Percentiles rank a stretch among this genome's conserved stretches.
Conservation (phyloP, 2,888 invertebrate genomes). For the Hybos culiciformis region DNA sequence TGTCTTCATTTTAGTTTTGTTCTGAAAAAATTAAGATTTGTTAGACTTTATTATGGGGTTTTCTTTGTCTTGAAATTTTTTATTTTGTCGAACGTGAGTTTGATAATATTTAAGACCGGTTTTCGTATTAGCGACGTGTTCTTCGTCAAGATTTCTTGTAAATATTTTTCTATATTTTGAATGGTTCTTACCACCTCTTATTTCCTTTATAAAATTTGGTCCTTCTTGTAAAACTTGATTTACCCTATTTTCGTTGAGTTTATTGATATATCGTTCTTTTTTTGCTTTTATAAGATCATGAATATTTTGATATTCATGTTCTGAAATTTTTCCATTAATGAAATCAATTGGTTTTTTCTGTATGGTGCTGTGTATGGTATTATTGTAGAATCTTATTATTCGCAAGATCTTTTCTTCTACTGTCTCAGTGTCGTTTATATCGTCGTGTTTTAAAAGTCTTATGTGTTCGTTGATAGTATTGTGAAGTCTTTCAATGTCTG, state of each 20-base stretch:
- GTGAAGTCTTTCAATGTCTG: background rate
- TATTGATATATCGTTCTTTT: constrained; percentile 9
- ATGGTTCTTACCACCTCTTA: constrained; percentile 14
- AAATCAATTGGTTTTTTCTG: constrained; percentile 15
- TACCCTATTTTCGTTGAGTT: constrained; percentile 10
- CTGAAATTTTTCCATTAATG: constrained; percentile 11
- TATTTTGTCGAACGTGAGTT: constrained; percentile 12
- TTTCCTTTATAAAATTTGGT: constrained; percentile 3
- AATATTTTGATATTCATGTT: constrained; percentile 11
- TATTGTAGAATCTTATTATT: constrained; percentile 16
- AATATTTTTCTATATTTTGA: constrained; percentile 13
- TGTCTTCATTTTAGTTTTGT: too few relatives aligned
- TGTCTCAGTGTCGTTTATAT: background rate
- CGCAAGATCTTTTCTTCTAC: constrained; percentile 10
- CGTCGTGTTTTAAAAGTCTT: background rate
- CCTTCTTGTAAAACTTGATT: background rate
- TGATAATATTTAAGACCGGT: constrained; percentile 14
- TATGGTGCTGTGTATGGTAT: constrained; percentile 13
- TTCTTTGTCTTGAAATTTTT: constrained; percentile 12
- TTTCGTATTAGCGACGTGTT: constrained; percentile 9
- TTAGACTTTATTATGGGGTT: constrained; percentile 9
- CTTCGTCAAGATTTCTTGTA: constrained; percentile 9
- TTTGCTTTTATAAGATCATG: constrained; percentile 9
- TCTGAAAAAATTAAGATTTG: too few relatives aligned
- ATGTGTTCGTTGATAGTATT: background rate